Evolutionary conservation across 2,888 invertebrate genomes (phyloP).

Genomic region (Eupithecia inturbata): DNA sequence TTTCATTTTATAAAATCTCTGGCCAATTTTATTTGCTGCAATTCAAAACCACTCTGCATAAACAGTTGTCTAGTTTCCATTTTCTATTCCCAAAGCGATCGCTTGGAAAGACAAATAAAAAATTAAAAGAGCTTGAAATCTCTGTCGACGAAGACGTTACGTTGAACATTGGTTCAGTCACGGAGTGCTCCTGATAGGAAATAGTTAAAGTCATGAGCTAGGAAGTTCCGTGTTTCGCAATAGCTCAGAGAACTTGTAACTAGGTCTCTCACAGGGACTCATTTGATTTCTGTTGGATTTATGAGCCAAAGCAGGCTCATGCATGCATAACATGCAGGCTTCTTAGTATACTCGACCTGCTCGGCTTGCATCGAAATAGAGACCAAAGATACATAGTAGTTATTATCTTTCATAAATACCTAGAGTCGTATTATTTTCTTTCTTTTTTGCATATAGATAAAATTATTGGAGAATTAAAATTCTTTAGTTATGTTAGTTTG

Average conservation of each 20-base stretch:
- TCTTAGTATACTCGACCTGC: neutral
- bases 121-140: constrained; percentile 47
- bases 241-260: constrained; percentile 15
- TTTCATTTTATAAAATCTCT: neutral
- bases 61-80: neutral
- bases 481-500: too few species aligned
- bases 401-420: neutral
- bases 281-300: neutral
- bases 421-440: neutral
- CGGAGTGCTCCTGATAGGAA: constrained; percentile 46
- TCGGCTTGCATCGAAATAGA: neutral
- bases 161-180: constrained; percentile 43
- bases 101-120: constrained; percentile 37
- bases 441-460: neutral
- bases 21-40: neutral
- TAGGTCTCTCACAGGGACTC: neutral
- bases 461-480: neutral
- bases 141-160: constrained; percentile 36
- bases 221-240: constrained; percentile 24
- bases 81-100: constrained; percentile 27
- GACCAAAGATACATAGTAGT: too few species aligned
- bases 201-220: constrained; percentile 27
- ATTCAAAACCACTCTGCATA: neutral
- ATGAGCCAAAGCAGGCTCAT: too few species aligned
- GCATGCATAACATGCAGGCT: too few species aligned